These are phyloP conservation scores for Isurus oxyrinchus DNA, from an alignment of 2,113 vertebrate species.

Conservation along the genomic window DNA sequence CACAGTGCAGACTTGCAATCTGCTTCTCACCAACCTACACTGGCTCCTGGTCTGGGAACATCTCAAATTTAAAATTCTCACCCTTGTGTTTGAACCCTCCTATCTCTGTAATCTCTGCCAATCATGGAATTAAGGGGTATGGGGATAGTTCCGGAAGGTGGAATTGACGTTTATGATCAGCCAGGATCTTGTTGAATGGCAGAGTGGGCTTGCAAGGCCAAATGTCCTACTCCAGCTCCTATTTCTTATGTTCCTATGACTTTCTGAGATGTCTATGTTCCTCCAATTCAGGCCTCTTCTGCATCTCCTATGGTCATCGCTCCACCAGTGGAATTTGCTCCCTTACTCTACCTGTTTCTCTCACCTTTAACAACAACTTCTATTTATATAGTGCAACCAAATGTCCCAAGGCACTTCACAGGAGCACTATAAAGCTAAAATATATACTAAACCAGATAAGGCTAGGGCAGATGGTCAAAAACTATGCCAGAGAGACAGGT, in stretches of 20 bases:
- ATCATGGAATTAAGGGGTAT: not conserved
- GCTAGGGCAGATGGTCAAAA: too few relatives aligned
- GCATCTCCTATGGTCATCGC: not conserved
- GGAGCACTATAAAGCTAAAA: too few relatives aligned
- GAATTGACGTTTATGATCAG: not conserved
- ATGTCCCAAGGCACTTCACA: too few relatives aligned
- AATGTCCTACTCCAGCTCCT: not conserved
- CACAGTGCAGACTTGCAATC: too few relatives aligned
- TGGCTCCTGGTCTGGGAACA: not conserved
- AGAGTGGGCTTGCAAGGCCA: not conserved
- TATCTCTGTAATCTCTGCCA: not conserved
- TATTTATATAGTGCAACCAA: not conserved
- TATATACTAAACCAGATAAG: too few relatives aligned
- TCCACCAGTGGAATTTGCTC: not conserved
- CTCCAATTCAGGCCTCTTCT: not conserved
- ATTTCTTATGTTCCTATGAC: not conserved
- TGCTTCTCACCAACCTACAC: not conserved
- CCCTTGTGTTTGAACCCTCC: not conserved
- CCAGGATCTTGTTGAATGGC: not conserved
- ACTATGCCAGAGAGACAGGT: too few relatives aligned
- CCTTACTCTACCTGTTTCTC: not conserved
- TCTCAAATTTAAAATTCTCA: not conserved
- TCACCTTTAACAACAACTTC: not conserved
- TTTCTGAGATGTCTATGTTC: not conserved
- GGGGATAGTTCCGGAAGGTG: not conserved